These are phyloP conservation scores for Pemphredon lugubris DNA, from an alignment of 2,888 invertebrate genomes.

Conservation along the genomic window DNA sequence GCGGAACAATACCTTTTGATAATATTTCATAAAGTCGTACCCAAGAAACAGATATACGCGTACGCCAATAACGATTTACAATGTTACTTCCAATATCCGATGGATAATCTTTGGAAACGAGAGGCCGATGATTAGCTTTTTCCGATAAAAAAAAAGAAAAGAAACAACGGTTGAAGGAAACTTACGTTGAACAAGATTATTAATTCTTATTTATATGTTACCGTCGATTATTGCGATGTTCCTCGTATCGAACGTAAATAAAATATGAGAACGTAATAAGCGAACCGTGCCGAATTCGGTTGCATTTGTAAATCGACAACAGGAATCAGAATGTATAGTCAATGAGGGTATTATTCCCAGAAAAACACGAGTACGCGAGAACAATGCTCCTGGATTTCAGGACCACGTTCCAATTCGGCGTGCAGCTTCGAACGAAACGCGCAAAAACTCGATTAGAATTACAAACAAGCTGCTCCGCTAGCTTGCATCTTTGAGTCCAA, in stretches of 20 bases:
- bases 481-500: constrained; percentile 9
- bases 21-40: not conserved
- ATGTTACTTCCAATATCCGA: constrained; percentile 18
- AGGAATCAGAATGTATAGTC: too few species aligned
- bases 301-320: too few species aligned
- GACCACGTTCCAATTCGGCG: constrained; percentile 15
- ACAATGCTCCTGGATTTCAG: too few species aligned
- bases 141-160: not conserved
- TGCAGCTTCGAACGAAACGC: not conserved
- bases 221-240: too few species aligned
- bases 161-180: not conserved
- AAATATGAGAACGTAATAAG: too few species aligned
- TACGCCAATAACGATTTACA: constrained; percentile 15
- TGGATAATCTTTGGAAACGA: constrained; percentile 5
- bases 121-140: constrained; percentile 28
- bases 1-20: not conserved
- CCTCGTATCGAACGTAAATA: too few species aligned
- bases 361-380: too few species aligned
- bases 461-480: constrained; percentile 20
- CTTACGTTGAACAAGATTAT: not conserved
- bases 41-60: too few species aligned
- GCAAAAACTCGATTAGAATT: constrained; percentile 46
- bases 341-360: too few species aligned
- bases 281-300: too few species aligned
- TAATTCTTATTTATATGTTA: too few species aligned